Base-by-base conservation (phyloP, 1,140 invertebrate species). In the Cyphomyrmex costatus region DNA sequence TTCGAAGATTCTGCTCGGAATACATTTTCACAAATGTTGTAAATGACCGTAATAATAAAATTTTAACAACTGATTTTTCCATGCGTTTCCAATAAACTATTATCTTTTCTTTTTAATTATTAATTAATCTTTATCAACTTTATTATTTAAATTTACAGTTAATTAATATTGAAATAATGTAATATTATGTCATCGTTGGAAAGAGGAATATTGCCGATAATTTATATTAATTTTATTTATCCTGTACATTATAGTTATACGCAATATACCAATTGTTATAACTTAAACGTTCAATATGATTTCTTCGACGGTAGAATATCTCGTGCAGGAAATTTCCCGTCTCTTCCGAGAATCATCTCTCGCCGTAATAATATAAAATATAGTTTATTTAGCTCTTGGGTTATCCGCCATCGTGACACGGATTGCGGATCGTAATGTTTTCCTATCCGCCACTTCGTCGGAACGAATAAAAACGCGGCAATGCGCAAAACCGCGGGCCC, bases 401-500 rank as follows among this genome's bases (percentile, higher is more conserved):
- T 60, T 51, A 19, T 30, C 8, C 8, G 30, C 71, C 12, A 30
- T n/a, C 30, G 14, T 46, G 79, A 73, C 36, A 42, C 49, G 49
- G 33, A 63, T 63, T 65, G 19, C 63, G 49, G 33, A 21, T 82
- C 6, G 51, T 24, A 24, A 46, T 49, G 53, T 60, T 83, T 83
- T 82, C 7, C 53, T 58, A 46, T 42, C 53, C 36, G 53, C 19
- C 36, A 83, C 71, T 73, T 83, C 30, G 68, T 24, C 14, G 36
- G 51, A 1, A 2, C 30, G 46, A 46, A 56, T 68, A 80, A 80
- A 82, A 82, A 82, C 49, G 53, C 51, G 79, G 10, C 60, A 58
- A 21, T 73, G 80, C 66, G 33, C 70, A 42, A 56, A 74, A 73
- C 46, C 71, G 58, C 79, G 79, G 27, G 6, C 51, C 53, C 66